Percentiles rank a stretch among this genome's conserved stretches.
These are phyloP conservation scores for Phainopepla nitens DNA, from an alignment of 2,113 vertebrate species.

Conservation along the genomic window DNA sequence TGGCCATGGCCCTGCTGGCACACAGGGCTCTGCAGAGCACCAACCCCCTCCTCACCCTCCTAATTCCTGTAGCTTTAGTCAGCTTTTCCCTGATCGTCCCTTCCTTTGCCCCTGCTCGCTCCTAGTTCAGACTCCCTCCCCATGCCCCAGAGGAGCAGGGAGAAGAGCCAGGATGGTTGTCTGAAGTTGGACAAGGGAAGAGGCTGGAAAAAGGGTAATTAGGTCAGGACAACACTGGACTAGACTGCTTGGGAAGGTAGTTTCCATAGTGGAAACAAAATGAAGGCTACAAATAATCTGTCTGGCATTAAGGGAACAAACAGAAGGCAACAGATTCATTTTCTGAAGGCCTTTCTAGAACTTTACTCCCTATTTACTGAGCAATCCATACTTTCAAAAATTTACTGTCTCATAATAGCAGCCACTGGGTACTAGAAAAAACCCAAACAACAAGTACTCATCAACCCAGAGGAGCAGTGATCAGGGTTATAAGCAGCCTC, in stretches of 20 bases:
- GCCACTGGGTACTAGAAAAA: not conserved
- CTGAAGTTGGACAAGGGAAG: not conserved
- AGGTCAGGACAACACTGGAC: not conserved
- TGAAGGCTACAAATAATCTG: not conserved
- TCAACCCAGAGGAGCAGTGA: not conserved
- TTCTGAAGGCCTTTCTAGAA: not conserved
- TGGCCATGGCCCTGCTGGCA: not conserved
- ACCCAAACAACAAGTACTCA: not conserved
- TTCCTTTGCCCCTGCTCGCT: not conserved
- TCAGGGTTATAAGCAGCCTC: not conserved
- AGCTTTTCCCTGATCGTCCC: not conserved
- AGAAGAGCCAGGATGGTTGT: not conserved
- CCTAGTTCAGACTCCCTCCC: not conserved
- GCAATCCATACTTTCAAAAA: not conserved
- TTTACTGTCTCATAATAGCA: not conserved
- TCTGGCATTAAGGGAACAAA: not conserved
- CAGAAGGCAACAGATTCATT: not conserved
- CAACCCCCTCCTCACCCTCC: not conserved
- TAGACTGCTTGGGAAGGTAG: not conserved
- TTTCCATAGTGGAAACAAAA: not conserved
- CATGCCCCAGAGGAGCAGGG: not conserved
- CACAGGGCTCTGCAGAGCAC: fast-evolving
- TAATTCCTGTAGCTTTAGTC: not conserved
- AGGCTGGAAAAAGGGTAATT: not conserved
- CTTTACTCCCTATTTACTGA: not conserved